Evolutionary conservation across 1,140 invertebrate genomes (phyloP).

Genomic region (Olivierus martensii): DNA sequence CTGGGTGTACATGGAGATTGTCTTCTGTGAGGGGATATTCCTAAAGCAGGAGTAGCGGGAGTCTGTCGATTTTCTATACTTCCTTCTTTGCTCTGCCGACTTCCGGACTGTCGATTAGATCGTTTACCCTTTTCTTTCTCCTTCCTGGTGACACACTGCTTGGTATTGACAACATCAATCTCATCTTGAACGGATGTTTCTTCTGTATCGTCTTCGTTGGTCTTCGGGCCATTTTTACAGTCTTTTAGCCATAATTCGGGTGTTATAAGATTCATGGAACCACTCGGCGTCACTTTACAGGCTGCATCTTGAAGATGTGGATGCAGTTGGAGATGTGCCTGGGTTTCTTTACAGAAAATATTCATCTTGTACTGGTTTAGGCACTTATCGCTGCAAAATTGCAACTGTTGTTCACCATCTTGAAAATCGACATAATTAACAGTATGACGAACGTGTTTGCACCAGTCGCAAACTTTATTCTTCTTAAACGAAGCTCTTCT

Average conservation of each 20-base stretch:
- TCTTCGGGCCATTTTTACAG: constrained; percentile 14
- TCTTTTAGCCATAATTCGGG: constrained; percentile 73
- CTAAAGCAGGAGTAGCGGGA: background rate
- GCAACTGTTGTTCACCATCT: constrained; percentile 37
- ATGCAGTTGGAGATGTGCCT: constrained; percentile 71
- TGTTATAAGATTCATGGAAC: constrained; percentile 48
- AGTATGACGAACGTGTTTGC: constrained; percentile 73
- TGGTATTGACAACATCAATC: background rate
- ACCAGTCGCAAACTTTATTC: constrained; percentile 88
- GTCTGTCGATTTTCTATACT: background rate
- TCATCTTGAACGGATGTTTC: background rate
- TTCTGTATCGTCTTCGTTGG: background rate
- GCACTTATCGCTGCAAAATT: constrained; percentile 65
- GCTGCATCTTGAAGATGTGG: constrained; percentile 37
- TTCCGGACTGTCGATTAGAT: background rate
- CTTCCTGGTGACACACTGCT: no score
- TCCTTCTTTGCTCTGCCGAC: background rate
- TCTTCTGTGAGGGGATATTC: background rate
- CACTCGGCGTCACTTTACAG: background rate
- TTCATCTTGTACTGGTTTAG: constrained; percentile 93
- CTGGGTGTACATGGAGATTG: background rate
- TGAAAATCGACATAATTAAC: constrained; percentile 79
- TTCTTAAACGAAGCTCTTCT: constrained; percentile 68
- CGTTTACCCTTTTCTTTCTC: no score
- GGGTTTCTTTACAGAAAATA: constrained; percentile 80